phyloP scores from a whole-genome alignment of 2,797 vertebrate species.

The Galagoides demidoff region DNA sequence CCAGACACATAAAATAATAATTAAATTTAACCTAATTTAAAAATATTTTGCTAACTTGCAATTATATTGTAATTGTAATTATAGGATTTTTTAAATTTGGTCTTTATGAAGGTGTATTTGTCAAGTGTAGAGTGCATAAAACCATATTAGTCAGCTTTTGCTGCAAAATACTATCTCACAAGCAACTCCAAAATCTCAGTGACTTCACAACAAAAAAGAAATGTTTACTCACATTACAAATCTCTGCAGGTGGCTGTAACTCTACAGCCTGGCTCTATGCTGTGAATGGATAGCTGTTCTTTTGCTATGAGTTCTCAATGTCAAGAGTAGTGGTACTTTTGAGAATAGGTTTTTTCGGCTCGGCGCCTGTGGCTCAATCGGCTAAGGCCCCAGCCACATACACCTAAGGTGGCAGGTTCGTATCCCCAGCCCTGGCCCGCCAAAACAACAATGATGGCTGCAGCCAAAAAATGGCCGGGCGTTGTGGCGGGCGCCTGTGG shows the following conservation, averaged over 20 bases:
- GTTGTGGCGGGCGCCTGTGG: too few relatives aligned
- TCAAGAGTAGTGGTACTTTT: neutral
- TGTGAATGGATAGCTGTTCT: neutral
- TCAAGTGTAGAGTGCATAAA: neutral
- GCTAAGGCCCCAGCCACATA: too few relatives aligned
- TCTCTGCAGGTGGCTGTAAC: neutral
- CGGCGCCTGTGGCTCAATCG: too few relatives aligned
- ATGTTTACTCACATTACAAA: neutral
- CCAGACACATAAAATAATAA: neutral
- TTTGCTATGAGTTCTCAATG: neutral
- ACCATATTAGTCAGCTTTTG: neutral
- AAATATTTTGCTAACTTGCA: neutral
- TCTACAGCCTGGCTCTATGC: neutral
- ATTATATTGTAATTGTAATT: neutral
- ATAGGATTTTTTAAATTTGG: neutral
- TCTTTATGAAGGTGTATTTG: neutral
- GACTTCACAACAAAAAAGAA: neutral
- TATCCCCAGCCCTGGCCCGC: too few relatives aligned
- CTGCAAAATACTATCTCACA: neutral
- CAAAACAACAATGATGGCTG: too few relatives aligned
- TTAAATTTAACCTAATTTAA: neutral
- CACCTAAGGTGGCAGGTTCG: too few relatives aligned
- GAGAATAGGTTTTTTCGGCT: neutral
- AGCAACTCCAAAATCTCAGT: neutral
- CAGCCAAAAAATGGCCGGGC: too few relatives aligned